Percentiles rank a stretch among this genome's conserved stretches.
Evolutionary conservation across 2,888 invertebrate species (phyloP).

Genomic region (Trachelus iudaicus): DNA sequence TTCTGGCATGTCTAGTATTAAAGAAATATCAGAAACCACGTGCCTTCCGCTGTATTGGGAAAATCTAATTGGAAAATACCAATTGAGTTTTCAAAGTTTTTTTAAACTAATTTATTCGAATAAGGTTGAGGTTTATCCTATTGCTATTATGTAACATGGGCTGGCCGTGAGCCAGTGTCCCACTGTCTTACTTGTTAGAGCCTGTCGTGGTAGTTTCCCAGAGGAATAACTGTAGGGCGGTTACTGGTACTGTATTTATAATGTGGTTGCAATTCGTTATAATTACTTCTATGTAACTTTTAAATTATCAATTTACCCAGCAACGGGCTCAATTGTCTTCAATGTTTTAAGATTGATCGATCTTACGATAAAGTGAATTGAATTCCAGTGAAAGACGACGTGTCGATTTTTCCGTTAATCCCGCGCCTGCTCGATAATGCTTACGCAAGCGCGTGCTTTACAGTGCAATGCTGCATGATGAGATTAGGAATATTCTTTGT

Average conservation of each 20-base stretch:
- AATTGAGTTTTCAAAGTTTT: neutral
- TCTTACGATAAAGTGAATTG: neutral
- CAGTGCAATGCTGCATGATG: neutral
- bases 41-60: neutral
- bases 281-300: neutral
- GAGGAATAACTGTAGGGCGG: neutral
- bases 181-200: constrained; percentile 32
- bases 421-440: neutral
- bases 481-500: neutral
- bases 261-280: neutral
- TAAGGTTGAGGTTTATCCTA: neutral
- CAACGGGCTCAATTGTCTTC: neutral
- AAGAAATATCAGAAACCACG: neutral
- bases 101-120: neutral
- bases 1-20: neutral
- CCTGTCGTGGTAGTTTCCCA: neutral
- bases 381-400: neutral
- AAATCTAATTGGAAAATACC: neutral
- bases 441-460: neutral
- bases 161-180: constrained; percentile 46
- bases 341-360: neutral
- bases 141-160: constrained; percentile 43
- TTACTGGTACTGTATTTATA: neutral
- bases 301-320: neutral
- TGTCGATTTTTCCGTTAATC: neutral